These are phyloP conservation scores for Lutjanus erythropterus DNA, from an alignment of 2,113 vertebrate genomes.

Conservation along the genomic window DNA sequence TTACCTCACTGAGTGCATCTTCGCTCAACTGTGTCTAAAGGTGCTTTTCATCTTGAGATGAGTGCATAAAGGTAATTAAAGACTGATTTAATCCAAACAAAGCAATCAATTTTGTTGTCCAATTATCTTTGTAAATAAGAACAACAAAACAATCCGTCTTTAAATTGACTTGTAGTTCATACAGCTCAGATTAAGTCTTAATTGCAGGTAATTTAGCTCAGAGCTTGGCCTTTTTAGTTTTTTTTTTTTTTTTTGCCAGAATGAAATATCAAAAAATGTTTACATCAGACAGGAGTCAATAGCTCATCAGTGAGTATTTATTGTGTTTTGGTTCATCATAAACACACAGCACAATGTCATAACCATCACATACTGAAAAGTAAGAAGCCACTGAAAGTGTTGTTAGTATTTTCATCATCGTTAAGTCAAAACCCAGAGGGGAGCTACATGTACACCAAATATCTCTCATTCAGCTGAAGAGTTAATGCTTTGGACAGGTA, in stretches of 20 bases:
- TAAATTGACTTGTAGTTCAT: slow-evolving; percentile 13
- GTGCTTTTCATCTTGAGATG: slow-evolving; percentile 23
- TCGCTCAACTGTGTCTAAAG: slow-evolving; percentile 9
- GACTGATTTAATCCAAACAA: slow-evolving; percentile 11
- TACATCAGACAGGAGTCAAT: neutral
- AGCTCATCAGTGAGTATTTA: slow-evolving; percentile 7
- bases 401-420: slow-evolving; percentile 20
- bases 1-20: slow-evolving; percentile 6
- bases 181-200: neutral
- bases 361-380: slow-evolving; percentile 1
- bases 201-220: slow-evolving; percentile 7
- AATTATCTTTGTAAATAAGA: neutral
- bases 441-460: slow-evolving; percentile 33
- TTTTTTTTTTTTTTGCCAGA: neutral
- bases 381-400: slow-evolving; percentile 45
- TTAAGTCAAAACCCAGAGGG: neutral
- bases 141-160: neutral
- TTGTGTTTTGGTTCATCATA: neutral
- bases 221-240: neutral
- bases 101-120: slow-evolving; percentile 4
- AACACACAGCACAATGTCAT: neutral
- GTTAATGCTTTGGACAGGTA: slow-evolving; percentile 27
- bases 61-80: slow-evolving; percentile 11
- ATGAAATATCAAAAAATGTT: neutral
- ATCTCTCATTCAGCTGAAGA: slow-evolving; percentile 15